These are phyloP conservation scores for Andinoacara biseriatus DNA, from an alignment of 2,113 vertebrate species.

Conservation along the genomic window DNA sequence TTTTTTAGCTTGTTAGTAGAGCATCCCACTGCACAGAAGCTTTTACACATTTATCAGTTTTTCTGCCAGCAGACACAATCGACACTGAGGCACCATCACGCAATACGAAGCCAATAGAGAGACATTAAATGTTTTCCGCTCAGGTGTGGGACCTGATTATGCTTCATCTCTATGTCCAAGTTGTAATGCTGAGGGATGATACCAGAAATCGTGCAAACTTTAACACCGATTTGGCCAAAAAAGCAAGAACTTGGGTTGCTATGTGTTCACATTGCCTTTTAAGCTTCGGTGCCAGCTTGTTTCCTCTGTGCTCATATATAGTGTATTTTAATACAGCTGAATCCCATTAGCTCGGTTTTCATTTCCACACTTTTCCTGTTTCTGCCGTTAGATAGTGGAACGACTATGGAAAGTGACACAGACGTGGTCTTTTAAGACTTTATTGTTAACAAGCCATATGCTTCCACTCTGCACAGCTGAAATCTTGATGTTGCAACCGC, in stretches of 20 bases:
- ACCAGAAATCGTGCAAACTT: neutral
- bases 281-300: neutral
- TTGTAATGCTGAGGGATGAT: neutral
- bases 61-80: neutral
- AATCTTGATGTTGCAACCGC: neutral
- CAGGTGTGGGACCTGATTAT: neutral
- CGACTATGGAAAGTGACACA: neutral
- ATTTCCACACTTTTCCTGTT: neutral
- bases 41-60: conserved; percentile 4
- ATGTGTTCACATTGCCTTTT: neutral
- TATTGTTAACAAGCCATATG: conserved; percentile 7
- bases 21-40: neutral
- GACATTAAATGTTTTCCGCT: neutral
- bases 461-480: neutral
- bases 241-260: neutral
- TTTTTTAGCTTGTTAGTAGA: neutral
- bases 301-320: neutral
- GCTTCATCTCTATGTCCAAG: neutral
- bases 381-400: neutral
- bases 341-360: neutral
- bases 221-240: neutral
- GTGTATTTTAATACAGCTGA: neutral
- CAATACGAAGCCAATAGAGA: neutral
- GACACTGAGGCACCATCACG: neutral
- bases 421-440: neutral